Evolutionary conservation across 2,888 invertebrate genomes (phyloP).

Genomic region (Odontocerum albicorne): DNA sequence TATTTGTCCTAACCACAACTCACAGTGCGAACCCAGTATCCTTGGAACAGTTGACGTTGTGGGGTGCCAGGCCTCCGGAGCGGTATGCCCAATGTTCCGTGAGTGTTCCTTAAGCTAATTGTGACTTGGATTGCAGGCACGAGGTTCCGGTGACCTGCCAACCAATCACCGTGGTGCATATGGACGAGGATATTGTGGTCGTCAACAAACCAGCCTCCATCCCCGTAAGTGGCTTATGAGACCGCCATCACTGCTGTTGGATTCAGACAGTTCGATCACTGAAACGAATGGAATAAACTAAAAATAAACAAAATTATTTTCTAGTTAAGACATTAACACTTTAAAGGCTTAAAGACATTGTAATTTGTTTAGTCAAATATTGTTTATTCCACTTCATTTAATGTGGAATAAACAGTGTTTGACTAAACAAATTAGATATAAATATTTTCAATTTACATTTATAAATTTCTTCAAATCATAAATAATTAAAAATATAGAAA

Average conservation of each 20-base stretch:
- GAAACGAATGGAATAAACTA: too few relatives aligned
- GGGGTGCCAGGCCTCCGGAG: neutral
- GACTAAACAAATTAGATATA: too few relatives aligned
- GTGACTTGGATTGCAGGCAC: slow-evolving; percentile 74
- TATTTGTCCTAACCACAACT: neutral
- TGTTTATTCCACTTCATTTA: too few relatives aligned
- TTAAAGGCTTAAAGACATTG: too few relatives aligned
- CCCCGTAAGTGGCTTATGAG: slow-evolving; percentile 94
- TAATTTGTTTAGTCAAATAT: too few relatives aligned
- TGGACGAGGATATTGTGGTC: slow-evolving; percentile 98
- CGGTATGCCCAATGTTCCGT: neutral
- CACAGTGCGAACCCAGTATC: neutral
- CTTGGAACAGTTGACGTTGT: neutral
- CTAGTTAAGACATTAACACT: too few relatives aligned
- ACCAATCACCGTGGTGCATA: slow-evolving; percentile 95
- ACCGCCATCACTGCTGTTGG: slow-evolving; percentile 61
- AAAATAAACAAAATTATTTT: too few relatives aligned
- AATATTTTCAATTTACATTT: too few relatives aligned
- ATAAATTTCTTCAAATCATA: too few relatives aligned
- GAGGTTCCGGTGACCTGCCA: slow-evolving; percentile 98
- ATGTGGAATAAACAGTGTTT: too few relatives aligned
- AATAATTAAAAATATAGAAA: too few relatives aligned
- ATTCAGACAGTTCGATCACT: slow-evolving; percentile 12
- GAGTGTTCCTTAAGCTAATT: slow-evolving; percentile 30
- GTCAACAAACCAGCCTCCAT: slow-evolving; percentile 99